These are phyloP conservation scores for Zosterops japonicus DNA, from an alignment of 2,113 vertebrate genomes.

Conservation along the genomic window DNA sequence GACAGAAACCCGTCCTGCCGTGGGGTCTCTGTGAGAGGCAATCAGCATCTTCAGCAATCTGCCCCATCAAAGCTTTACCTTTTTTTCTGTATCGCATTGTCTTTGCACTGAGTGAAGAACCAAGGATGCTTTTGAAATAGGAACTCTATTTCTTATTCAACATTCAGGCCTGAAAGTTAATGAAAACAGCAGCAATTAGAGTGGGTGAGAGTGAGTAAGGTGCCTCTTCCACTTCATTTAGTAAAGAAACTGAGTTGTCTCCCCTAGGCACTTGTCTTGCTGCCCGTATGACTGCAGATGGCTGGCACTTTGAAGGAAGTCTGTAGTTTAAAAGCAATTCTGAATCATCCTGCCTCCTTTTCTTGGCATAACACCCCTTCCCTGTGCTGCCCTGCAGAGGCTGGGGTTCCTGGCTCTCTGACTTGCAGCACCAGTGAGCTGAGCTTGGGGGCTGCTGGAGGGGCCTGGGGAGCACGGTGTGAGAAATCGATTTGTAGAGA, in stretches of 20 bases:
- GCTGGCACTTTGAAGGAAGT: slow-evolving; percentile 23
- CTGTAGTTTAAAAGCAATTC: slow-evolving; percentile 30
- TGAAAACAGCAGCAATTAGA: slow-evolving; percentile 26
- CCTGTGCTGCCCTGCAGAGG: background rate
- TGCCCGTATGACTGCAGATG: slow-evolving; percentile 9
- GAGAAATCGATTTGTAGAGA: background rate
- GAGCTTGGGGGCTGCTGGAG: background rate
- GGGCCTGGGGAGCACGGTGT: background rate
- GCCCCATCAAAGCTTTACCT: background rate
- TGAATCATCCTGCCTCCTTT: slow-evolving; percentile 27
- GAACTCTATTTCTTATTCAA: slow-evolving; percentile 22
- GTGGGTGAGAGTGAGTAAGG: background rate
- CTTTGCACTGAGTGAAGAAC: background rate
- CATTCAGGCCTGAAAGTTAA: background rate
- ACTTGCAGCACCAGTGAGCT: background rate
- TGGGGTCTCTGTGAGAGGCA: fast-evolving
- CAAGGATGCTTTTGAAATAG: background rate
- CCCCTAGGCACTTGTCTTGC: background rate
- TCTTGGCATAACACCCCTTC: background rate
- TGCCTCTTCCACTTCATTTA: slow-evolving; percentile 39
- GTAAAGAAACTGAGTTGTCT: slow-evolving; percentile 22
- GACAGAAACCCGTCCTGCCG: background rate
- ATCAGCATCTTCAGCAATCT: background rate
- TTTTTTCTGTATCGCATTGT: background rate
- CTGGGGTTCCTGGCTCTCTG: background rate